These are phyloP conservation scores for Drosophila orosa DNA, from an alignment of 1,140 invertebrate species.

Conservation along the genomic window DNA sequence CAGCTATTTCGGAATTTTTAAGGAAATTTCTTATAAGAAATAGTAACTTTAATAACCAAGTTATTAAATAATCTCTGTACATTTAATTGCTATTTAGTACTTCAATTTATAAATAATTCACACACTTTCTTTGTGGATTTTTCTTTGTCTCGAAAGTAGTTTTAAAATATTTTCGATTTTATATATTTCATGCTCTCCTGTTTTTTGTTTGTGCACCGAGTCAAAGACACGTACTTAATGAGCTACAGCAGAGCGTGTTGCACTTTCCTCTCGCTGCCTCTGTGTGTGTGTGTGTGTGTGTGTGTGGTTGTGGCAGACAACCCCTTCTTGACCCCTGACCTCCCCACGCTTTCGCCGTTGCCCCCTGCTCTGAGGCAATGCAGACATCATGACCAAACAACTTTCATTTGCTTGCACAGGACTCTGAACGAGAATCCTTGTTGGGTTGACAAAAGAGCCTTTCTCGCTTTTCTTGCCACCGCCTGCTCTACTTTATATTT, in stretches of 20 bases:
- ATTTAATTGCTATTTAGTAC: too few species aligned
- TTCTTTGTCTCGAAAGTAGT: not conserved
- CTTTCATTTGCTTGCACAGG: conserved; percentile 51
- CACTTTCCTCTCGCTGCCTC: conserved; percentile 31
- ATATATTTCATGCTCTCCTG: not conserved
- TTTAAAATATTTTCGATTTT: not conserved
- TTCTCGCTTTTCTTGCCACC: conserved; percentile 20
- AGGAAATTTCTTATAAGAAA: too few species aligned
- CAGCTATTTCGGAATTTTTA: too few species aligned
- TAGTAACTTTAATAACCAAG: too few species aligned
- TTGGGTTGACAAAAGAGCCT: conserved; percentile 31
- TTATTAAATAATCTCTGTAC: too few species aligned
- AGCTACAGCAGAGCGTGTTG: conserved; percentile 65
- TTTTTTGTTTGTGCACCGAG: conserved; percentile 6
- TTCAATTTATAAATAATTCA: not conserved
- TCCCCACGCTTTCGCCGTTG: not conserved
- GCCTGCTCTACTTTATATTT: conserved; percentile 21
- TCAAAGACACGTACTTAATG: conserved; percentile 63
- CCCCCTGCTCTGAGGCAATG: conserved; percentile 26
- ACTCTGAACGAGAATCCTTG: conserved; percentile 29
- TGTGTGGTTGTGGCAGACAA: conserved; percentile 24
- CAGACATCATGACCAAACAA: conserved; percentile 58
- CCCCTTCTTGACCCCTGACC: conserved; percentile 26
- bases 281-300: conserved; percentile 5
- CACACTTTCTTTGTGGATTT: too few species aligned